A percentile compares a stretch with the other conserved stretches of the same genome.
These are phyloP conservation scores for Centroberyx gerrardi DNA, from an alignment of 2,797 vertebrate species.

Conservation along the genomic window DNA sequence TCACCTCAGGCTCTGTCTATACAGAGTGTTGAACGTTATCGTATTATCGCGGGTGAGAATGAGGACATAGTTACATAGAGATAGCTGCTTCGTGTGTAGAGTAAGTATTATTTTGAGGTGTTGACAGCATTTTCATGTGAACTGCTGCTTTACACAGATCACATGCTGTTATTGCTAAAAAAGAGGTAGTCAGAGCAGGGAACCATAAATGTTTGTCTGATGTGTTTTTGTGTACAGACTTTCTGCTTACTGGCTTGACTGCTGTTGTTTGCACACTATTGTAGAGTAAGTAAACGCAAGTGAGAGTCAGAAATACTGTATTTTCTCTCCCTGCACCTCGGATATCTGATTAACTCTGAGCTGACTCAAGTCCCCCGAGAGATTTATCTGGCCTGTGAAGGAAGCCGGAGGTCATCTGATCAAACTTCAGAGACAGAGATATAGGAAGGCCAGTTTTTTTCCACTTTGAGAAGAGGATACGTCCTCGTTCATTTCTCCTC, in stretches of 20 bases:
- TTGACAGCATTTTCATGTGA: slow-evolving; percentile 51
- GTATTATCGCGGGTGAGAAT: slow-evolving; percentile 32
- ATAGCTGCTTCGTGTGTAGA: slow-evolving; percentile 46
- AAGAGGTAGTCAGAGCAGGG: slow-evolving; percentile 71
- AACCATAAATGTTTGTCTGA: slow-evolving; percentile 40
- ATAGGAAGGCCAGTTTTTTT: slow-evolving; percentile 32
- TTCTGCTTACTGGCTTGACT: slow-evolving; percentile 7
- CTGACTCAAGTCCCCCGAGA: slow-evolving; percentile 38
- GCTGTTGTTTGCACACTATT: slow-evolving; percentile 4
- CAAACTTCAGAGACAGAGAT: slow-evolving; percentile 55
- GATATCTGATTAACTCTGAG: slow-evolving; percentile 50
- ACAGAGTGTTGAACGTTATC: neutral
- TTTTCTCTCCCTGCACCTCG: slow-evolving; percentile 7
- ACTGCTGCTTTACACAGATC: slow-evolving; percentile 65
- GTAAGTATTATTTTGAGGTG: slow-evolving; percentile 27
- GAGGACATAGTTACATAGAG: slow-evolving; percentile 29
- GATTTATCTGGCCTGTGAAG: slow-evolving; percentile 49
- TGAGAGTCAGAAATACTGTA: slow-evolving; percentile 19
- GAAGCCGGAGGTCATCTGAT: slow-evolving; percentile 73
- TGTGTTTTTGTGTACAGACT: slow-evolving; percentile 26
- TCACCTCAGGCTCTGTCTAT: slow-evolving; percentile 31
- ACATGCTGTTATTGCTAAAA: slow-evolving; percentile 71
- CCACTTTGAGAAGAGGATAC: slow-evolving; percentile 16
- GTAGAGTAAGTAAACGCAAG: neutral
- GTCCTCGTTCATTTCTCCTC: slow-evolving; percentile 5